phyloP scores from a whole-genome alignment of 2,113 vertebrate species.

The Cochlearius cochlearius region DNA sequence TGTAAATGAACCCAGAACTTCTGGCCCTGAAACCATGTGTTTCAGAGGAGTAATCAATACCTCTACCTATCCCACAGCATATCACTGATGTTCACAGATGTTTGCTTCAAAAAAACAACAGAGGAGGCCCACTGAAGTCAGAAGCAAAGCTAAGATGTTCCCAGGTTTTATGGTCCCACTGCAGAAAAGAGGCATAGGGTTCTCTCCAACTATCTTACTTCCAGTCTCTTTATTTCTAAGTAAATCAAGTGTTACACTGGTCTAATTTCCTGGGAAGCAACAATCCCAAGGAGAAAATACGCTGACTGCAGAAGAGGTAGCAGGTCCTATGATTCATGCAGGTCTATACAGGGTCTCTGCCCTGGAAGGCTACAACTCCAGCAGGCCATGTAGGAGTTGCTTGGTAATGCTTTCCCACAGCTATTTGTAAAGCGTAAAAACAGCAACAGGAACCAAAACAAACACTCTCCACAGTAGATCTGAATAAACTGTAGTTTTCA shows the following conservation, averaged over 20 bases:
- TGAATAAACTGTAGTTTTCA: background rate
- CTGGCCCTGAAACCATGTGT: background rate
- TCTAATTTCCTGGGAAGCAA: background rate
- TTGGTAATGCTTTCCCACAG: background rate
- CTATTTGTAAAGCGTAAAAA: background rate
- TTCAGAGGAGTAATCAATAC: background rate
- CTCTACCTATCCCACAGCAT: background rate
- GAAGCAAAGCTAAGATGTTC: background rate
- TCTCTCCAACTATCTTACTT: background rate
- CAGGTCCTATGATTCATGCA: fast-evolving
- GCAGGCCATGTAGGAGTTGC: background rate
- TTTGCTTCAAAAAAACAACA: background rate
- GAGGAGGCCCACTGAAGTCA: background rate
- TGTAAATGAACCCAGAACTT: background rate
- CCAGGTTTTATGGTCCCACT: background rate
- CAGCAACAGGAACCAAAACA: background rate
- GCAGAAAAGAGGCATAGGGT: background rate
- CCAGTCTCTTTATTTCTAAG: background rate
- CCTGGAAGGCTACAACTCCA: background rate
- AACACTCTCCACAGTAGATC: background rate
- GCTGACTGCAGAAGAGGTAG: background rate
- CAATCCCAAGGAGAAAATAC: background rate
- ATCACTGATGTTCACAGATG: background rate
- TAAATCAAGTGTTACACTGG: background rate
- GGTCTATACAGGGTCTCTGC: background rate